Percentiles rank a stretch among this genome's conserved stretches.
These are phyloP conservation scores for Cheilinus undulatus DNA, from an alignment of 2,113 vertebrate species.

Conservation along the genomic window DNA sequence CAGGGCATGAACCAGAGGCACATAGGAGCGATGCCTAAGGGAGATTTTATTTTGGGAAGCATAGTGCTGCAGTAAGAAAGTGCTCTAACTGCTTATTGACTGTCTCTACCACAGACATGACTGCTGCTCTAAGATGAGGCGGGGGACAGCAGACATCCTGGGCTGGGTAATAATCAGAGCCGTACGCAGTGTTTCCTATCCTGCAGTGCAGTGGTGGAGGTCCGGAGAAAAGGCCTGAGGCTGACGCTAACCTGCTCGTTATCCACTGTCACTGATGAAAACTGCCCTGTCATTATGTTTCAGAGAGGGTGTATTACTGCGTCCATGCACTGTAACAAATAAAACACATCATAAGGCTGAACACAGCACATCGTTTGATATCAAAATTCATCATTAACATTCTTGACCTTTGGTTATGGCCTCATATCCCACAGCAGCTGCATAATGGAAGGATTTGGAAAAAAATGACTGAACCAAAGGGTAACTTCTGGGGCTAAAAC, in stretches of 20 bases:
- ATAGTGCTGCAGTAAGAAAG: constrained; percentile 57
- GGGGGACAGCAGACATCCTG: constrained; percentile 56
- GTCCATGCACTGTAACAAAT: constrained; percentile 49
- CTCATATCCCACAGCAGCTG: constrained; percentile 13
- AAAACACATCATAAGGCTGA: constrained; percentile 35
- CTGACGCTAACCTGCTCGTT: constrained; percentile 54
- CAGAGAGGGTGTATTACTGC: constrained; percentile 34
- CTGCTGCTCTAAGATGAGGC: constrained; percentile 39
- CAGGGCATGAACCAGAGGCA: constrained; percentile 66
- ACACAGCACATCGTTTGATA: constrained; percentile 21
- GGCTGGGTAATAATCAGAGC: constrained; percentile 55
- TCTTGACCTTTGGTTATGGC: constrained; percentile 44
- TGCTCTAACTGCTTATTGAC: constrained; percentile 50
- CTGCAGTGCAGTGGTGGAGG: constrained; percentile 54
- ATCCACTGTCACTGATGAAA: constrained; percentile 59
- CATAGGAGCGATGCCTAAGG: constrained; percentile 53
- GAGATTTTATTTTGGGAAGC: constrained; percentile 69
- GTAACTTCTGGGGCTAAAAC: background rate
- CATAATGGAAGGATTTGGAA: background rate
- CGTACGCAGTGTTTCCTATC: constrained; percentile 51
- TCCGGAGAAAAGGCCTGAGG: constrained; percentile 46
- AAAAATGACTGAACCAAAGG: constrained; percentile 8
- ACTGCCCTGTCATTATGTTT: constrained; percentile 69
- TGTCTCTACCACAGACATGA: constrained; percentile 59
- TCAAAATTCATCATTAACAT: constrained; percentile 56